Base-by-base conservation (phyloP, 1,140 invertebrate species). In the Tachypleus tridentatus region DNA sequence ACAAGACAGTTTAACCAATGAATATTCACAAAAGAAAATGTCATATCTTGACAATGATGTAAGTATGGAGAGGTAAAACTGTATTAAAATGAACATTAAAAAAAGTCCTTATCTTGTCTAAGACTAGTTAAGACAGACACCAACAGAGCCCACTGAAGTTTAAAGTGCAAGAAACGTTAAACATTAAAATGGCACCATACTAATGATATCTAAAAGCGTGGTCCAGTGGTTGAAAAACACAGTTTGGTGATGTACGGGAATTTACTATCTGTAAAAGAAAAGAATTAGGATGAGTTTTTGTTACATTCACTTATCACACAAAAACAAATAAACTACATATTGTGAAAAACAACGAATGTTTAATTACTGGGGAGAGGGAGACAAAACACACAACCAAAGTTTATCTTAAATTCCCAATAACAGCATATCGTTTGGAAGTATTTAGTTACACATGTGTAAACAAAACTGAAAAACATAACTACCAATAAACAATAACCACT, bases 211-310 rank as follows among this genome's bases (percentile, higher is more conserved):
- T 54, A 54, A n/a, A 54, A 54, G 7, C 60, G 51, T 9, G 50
- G 49, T 54, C 62, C 59, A 57, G 64, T 65, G 2, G 64, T 66
- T 58, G 91, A 94, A 81, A 95, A 95, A 77, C 91, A 94, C 65
- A 97, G 81, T 80, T 97, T 97, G 87, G 97, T 91, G 72, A 95
- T 90, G 82, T 94, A 98, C 65, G 94, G 94, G 78, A 93, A 94
- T 79, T 96, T 96, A 65, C 91, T 91, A 77, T 87, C 92, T 94
- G 81, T 10, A 83, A 81, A 63, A 70, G 75, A 70, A 63, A 66
- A 65, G 60, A 69, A 64, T 8, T 29, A 29, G 29, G 29, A 29
- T 29, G 61, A 51, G 29, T 7, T 50, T 59, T 47, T 11, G 7
- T 53, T 53, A 54, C 3, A 51, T 49, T 53, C 11, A 11, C 7